Evolutionary conservation across 2,888 invertebrate genomes (phyloP), one percentile per base, ranked within the genome.

Genomic region (Acrobasis consociella): DNA sequence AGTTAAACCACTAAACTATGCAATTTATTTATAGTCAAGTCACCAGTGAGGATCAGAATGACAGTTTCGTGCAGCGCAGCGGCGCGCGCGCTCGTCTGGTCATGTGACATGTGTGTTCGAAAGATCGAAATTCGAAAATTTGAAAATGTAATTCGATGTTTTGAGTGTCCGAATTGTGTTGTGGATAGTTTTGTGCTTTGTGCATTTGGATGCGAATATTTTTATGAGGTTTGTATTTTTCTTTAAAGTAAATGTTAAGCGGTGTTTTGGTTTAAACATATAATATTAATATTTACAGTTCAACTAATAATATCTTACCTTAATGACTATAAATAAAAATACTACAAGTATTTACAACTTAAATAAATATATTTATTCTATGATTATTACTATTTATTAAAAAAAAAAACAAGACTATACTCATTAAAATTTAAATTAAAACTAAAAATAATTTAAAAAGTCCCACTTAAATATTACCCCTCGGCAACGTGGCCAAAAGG

Each of bases 1-100:
- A 60, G 67, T 31, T 31, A 5, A 67, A 50, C 13, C 65, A 69
- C 67, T 62, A 65, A 65, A 66, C 69, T 69, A 72, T 73, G 72
- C 74, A 75, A 75, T 77, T 81, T 88, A 89, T 88, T 87, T 83
- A 86, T 87, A 87, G 84, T 76, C 72, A 69, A 76, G 73, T 76
- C 78, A 77, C 80, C 80, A 69, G 69, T 71, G 74, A 76, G 79
- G 80, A 81, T 84, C 83, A 85, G 82, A 77, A 72, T 73, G 68
- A 76, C 78, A 79, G 78, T 82, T 69, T 72, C 67, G 69, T 17
- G 50, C 65, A 52, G 77, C 71, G 75, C 71, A 73, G 74, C 80
- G 76, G 82, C 81, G 86, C 83, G 85, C 83, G 89, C 88, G 88
- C 87, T 70, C 75, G 77, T 67, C 63, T 71, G 69, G 1, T 2